Evolutionary conservation across 2,113 vertebrate genomes (phyloP).

Genomic region (Eubucco bourcierii): DNA sequence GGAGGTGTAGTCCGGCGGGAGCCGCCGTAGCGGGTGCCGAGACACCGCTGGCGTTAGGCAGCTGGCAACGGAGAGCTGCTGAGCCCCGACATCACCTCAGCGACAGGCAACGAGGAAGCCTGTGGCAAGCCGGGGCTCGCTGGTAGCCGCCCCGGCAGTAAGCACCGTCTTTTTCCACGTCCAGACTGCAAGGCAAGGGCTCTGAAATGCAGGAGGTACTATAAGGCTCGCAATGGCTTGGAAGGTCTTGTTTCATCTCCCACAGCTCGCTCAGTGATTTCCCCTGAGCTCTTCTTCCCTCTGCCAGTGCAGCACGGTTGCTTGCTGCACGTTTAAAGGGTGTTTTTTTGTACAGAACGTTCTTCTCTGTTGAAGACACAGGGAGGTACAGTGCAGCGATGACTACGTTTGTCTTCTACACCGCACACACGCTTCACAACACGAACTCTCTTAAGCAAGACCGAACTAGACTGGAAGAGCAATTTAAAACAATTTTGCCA

Average conservation of each 20-base stretch:
- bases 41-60: too few species aligned
- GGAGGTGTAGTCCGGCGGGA: background rate
- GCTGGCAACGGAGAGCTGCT: too few species aligned
- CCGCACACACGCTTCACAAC: accelerated
- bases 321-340: accelerated
- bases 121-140: background rate
- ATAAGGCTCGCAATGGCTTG: too few species aligned
- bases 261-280: background rate
- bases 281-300: background rate
- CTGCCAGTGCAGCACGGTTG: accelerated
- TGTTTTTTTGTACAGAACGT: too few species aligned
- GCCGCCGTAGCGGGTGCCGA: too few species aligned
- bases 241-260: too few species aligned
- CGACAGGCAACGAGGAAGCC: background rate
- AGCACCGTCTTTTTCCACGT: accelerated
- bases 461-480: background rate
- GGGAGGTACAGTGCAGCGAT: accelerated
- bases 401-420: accelerated
- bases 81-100: background rate
- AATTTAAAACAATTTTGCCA: background rate
- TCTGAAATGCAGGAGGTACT: too few species aligned
- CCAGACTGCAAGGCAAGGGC: background rate
- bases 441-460: background rate
- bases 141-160: background rate
- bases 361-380: accelerated